Conservation (phyloP, 1,140 invertebrate species). For the Maconellicoccus hirsutus region DNA sequence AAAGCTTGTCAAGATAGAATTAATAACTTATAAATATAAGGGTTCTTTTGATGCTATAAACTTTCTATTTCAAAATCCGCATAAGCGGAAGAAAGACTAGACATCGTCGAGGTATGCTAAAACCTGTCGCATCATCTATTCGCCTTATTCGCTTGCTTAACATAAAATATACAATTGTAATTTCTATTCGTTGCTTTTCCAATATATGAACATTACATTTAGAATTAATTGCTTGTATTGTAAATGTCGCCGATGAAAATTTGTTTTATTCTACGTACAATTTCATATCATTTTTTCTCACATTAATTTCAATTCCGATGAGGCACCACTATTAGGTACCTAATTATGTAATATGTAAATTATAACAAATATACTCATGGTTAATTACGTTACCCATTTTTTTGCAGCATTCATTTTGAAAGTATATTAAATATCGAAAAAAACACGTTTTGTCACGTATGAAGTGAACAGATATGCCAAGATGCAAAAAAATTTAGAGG, state of each 20-base stretch:
- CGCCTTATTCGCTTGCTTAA: not conserved
- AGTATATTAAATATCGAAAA: too few species aligned
- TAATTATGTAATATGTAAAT: too few species aligned
- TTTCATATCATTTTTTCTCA: too few species aligned
- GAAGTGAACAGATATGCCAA: too few species aligned
- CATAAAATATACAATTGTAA: not conserved
- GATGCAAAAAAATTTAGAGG: too few species aligned
- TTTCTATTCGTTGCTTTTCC: not conserved
- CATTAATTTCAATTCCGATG: too few species aligned
- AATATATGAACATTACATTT: not conserved
- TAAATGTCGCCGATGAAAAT: not conserved
- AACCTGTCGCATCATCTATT: not conserved
- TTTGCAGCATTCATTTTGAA: too few species aligned
- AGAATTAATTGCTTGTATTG: constrained; percentile 5
- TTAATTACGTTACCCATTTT: too few species aligned
- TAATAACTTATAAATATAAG: constrained; percentile 22
- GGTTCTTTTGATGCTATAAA: constrained; percentile 12
- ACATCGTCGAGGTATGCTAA: not conserved
- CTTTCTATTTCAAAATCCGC: not conserved
- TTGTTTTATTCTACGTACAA: not conserved
- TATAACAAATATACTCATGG: too few species aligned
- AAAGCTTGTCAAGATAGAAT: constrained; percentile 20
- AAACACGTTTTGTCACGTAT: too few species aligned
- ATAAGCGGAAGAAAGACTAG: not conserved
- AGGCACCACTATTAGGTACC: too few species aligned